These are phyloP conservation scores for Lepidocyrtoides sp. DNA, from an alignment of 2,888 invertebrate genomes.

Conservation along the genomic window DNA sequence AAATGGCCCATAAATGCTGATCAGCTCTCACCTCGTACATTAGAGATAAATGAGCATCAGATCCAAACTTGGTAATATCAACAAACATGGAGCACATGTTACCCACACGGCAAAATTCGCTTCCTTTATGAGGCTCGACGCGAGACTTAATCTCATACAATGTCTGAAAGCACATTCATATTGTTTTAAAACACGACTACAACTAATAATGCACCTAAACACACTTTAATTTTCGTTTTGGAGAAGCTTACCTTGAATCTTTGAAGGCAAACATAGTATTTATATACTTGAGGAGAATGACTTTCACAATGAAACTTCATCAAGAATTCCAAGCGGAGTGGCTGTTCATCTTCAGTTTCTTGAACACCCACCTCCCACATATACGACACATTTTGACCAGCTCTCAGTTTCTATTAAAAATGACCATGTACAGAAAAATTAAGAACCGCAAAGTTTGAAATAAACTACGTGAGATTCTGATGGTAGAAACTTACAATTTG, in stretches of 20 bases:
- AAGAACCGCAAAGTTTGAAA: background rate
- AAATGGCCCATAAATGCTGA: slow-evolving; percentile 97
- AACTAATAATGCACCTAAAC: background rate
- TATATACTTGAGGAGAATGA: slow-evolving; percentile 81
- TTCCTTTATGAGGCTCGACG: slow-evolving; percentile 93
- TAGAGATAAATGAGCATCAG: slow-evolving; percentile 88
- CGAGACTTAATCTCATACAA: slow-evolving; percentile 93
- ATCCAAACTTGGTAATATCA: slow-evolving; percentile 86
- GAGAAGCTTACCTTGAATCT: slow-evolving; percentile 81
- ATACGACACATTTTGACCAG: slow-evolving; percentile 92
- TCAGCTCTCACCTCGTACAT: slow-evolving; percentile 98
- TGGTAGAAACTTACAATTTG: slow-evolving; percentile 84
- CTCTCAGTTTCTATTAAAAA: slow-evolving; percentile 89
- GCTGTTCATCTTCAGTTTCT: slow-evolving; percentile 86
- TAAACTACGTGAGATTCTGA: background rate
- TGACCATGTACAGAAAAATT: background rate
- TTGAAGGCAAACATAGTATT: slow-evolving; percentile 84
- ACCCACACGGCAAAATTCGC: slow-evolving; percentile 95
- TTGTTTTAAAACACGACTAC: too few relatives aligned
- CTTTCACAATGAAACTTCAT: slow-evolving; percentile 78
- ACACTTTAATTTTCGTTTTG: background rate
- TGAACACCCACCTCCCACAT: slow-evolving; percentile 93
- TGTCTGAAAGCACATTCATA: too few relatives aligned
- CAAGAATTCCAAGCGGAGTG: slow-evolving; percentile 85
- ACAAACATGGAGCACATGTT: slow-evolving; percentile 90